A percentile compares a stretch with the other conserved stretches of the same genome.
Conservation (phyloP, 2,113 vertebrate species). For the Circaetus cinerascens region DNA sequence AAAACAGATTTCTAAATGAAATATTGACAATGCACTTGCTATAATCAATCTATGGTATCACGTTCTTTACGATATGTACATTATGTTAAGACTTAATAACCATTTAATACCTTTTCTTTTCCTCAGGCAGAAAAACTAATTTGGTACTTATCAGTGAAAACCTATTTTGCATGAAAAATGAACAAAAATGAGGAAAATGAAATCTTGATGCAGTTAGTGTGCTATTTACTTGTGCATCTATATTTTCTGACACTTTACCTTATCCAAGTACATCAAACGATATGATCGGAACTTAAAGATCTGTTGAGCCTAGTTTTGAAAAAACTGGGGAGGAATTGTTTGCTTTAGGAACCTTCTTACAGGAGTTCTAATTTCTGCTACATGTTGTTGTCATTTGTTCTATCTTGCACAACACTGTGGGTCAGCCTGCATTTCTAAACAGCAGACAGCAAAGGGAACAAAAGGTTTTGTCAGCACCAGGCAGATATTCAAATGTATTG, state of each 20-base stretch:
- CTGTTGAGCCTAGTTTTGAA: neutral
- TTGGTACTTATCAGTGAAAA: neutral
- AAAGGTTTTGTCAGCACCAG: neutral
- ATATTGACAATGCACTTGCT: neutral
- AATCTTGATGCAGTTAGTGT: neutral
- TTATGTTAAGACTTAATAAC: neutral
- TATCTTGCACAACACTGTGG: neutral
- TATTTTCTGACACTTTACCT: neutral
- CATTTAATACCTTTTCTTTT: neutral
- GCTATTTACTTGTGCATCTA: neutral
- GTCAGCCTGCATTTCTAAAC: neutral
- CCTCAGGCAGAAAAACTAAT: neutral
- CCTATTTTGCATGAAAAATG: neutral
- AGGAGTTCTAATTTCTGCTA: neutral
- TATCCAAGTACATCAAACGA: neutral
- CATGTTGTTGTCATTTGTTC: neutral
- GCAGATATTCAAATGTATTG: neutral
- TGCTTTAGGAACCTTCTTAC: neutral
- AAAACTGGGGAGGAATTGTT: neutral
- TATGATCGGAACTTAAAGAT: neutral
- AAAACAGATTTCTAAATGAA: neutral
- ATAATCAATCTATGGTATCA: too few species aligned
- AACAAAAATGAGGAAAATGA: neutral
- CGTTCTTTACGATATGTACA: rapidly evolving
- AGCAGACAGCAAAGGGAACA: neutral